Percentiles rank a stretch among this genome's conserved stretches.
Evolutionary conservation across 2,113 vertebrate species (phyloP).

Genomic region (Gobio gobio): DNA sequence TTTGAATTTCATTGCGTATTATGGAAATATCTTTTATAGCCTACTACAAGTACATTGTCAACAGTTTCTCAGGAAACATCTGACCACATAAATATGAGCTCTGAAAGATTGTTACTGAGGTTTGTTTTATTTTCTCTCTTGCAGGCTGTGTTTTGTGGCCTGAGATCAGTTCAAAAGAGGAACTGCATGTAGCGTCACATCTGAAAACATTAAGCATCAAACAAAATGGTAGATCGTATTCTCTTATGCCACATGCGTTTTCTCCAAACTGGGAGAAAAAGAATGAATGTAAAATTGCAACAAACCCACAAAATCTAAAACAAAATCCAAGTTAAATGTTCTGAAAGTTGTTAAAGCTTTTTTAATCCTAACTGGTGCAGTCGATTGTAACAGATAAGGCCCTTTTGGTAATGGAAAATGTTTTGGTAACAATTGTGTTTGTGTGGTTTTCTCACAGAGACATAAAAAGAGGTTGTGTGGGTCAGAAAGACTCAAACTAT

Average conservation of each 20-base stretch:
- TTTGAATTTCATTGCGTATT: neutral
- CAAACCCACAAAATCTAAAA: neutral
- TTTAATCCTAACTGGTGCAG: neutral
- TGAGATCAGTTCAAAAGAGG: neutral
- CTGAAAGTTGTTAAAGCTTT: neutral
- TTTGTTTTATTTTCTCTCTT: neutral
- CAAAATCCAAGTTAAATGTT: neutral
- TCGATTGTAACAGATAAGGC: too few relatives aligned
- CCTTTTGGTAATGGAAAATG: neutral
- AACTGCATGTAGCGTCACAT: neutral
- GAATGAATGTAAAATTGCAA: neutral
- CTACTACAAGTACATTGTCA: neutral
- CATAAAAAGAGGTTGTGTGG: neutral
- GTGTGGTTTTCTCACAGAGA: slow-evolving; percentile 1
- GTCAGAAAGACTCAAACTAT: neutral
- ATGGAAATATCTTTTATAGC: too few relatives aligned
- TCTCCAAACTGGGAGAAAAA: neutral
- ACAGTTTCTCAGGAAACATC: neutral
- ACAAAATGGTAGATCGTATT: neutral
- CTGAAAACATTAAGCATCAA: neutral
- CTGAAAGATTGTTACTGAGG: neutral
- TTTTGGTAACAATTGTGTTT: neutral
- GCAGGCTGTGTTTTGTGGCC: neutral
- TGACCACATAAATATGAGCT: neutral
- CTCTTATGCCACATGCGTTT: neutral